Base-by-base conservation (phyloP, 2,797 vertebrate species). In the Gymnothorax javanicus region DNA sequence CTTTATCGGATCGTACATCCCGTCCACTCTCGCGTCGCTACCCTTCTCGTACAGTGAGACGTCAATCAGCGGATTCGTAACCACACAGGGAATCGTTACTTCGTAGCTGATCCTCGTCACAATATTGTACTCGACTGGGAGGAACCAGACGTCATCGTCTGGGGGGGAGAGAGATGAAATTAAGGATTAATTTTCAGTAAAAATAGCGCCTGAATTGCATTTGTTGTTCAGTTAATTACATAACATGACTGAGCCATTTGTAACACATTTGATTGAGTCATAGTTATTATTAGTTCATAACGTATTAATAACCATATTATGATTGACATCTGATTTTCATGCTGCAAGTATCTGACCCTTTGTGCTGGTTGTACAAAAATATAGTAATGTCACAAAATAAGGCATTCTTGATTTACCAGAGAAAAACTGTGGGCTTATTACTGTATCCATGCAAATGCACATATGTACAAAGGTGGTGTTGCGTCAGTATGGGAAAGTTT, bases 81-180 rank as follows among this genome's bases (percentile, higher is more conserved):
- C 97, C 2, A 98, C 93, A 59, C 98, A 99, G 0, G 98, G 98
- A 86, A 99, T 94, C 58, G 93, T 95, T 13, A 91, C 94, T 86
- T 97, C 96, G 0, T 94, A 94, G 5, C 95, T 93, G 88, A 95
- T 97, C 73, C 95, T 97, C 12, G 97, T 95, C 85, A 99, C 97
- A 94, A 99, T 95, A 13, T 96, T 94, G 27, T 97, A 94, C 2
- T 87, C 86, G 0, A 91, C 88, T 0, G 97, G 95, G 13, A 98
- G 93, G 90, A 99, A 99, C 95, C 96, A 97, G 87, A 97, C 88
- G 0, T 95, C 89, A 7, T 96, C 93, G 88, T 99, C 98, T 99
- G 89, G 11, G 27, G 50, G 81, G 59, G 87, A 86, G n/a, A 7
- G 25, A n/a, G 75, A 20, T 17, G 60, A 64, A 64, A 6, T 64